Evolutionary conservation across 2,113 vertebrate genomes (phyloP).

Genomic region (Puma concolor): DNA sequence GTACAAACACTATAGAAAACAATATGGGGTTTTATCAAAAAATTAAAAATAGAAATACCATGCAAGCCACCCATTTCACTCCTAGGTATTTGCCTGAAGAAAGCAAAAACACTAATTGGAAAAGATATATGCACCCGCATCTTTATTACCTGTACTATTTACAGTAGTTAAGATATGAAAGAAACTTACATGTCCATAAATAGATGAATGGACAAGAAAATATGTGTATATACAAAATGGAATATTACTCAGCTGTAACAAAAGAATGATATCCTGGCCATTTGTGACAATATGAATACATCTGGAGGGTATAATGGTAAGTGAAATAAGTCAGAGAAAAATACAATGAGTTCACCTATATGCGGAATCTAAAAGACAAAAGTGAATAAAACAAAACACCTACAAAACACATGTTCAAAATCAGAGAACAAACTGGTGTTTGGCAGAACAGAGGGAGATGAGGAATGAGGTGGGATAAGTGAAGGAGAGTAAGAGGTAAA

Average conservation of each 20-base stretch:
- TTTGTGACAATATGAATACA: background rate
- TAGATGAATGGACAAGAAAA: background rate
- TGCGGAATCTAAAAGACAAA: background rate
- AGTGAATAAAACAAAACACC: background rate
- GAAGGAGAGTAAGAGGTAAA: background rate
- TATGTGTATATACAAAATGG: background rate
- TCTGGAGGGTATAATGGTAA: background rate
- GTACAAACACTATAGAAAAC: background rate
- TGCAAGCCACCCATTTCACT: background rate
- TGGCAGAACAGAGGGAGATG: background rate
- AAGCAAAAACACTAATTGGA: background rate
- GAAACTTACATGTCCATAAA: background rate
- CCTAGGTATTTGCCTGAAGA: background rate
- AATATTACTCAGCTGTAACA: background rate
- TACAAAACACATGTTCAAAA: background rate
- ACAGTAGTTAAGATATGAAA: background rate
- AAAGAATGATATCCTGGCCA: background rate
- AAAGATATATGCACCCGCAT: background rate
- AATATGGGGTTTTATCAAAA: background rate
- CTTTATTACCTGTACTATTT: background rate
- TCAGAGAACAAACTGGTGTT: background rate
- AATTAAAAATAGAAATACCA: background rate
- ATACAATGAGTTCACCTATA: background rate
- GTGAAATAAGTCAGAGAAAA: background rate
- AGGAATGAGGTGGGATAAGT: background rate